Evolutionary conservation across 1,140 invertebrate species (phyloP).

Genomic region (Drosophila kikkawai): DNA sequence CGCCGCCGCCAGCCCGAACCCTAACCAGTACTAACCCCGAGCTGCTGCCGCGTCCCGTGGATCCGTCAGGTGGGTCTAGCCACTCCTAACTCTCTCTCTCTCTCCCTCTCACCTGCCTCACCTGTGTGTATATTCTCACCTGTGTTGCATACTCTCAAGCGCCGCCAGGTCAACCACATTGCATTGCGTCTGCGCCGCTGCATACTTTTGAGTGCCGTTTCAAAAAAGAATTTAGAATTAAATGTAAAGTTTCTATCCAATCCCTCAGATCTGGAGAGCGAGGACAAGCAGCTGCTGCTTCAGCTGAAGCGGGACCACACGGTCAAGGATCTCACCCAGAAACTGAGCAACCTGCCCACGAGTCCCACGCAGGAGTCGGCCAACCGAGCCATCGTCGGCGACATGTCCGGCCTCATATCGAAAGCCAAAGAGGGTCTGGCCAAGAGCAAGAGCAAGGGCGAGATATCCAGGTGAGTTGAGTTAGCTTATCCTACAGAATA

Average conservation of each 20-base stretch:
- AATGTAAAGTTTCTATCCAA: background rate
- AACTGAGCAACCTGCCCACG: conserved; percentile 89
- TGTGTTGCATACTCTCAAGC: conserved; percentile 51
- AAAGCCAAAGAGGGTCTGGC: conserved; percentile 96
- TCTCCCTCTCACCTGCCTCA: conserved; percentile 2
- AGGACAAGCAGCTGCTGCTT: conserved; percentile 75
- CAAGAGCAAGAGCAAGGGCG: conserved; percentile 91
- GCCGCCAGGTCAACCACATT: conserved; percentile 11
- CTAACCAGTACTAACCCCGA: conserved; percentile 67
- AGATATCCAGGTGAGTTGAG: conserved; percentile 80
- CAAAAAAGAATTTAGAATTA: background rate
- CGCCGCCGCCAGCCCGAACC: conserved; percentile 38
- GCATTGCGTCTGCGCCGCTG: conserved; percentile 37
- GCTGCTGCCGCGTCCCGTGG: conserved; percentile 19
- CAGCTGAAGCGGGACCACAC: conserved; percentile 90
- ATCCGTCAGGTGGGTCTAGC: conserved; percentile 47
- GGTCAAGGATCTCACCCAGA: conserved; percentile 94
- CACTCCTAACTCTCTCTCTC: conserved; percentile 1
- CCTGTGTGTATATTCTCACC: conserved; percentile 11
- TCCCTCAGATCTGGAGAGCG: conserved; percentile 73
- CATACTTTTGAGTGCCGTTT: conserved; percentile 53
- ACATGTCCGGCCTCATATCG: conserved; percentile 95
- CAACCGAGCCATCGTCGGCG: conserved; percentile 88
- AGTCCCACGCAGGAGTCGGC: conserved; percentile 86
- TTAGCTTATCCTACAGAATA: background rate